Conservation (phyloP, 2,888 invertebrate genomes). For the Micropterix aruncella region DNA sequence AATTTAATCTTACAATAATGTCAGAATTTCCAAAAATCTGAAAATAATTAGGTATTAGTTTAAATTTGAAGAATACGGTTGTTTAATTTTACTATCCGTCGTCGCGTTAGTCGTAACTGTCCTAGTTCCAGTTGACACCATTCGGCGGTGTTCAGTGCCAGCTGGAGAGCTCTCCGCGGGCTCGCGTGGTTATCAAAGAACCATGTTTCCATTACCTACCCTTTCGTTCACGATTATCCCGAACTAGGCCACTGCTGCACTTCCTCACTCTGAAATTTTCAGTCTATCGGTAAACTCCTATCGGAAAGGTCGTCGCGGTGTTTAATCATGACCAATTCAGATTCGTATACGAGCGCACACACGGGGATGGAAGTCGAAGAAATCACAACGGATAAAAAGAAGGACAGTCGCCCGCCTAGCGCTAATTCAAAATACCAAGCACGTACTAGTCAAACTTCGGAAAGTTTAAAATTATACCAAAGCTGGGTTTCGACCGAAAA, state of each 20-base stretch:
- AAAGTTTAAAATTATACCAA: slow-evolving; percentile 32
- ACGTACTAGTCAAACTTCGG: slow-evolving; percentile 20
- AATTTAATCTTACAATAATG: too few species aligned
- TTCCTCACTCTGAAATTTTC: neutral
- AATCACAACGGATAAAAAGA: neutral
- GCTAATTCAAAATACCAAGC: neutral
- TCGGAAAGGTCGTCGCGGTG: neutral
- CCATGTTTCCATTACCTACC: neutral
- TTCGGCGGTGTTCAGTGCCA: neutral
- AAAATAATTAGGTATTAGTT: too few species aligned
- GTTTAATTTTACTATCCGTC: too few species aligned
- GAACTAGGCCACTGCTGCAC: neutral
- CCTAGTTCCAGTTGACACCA: too few species aligned
- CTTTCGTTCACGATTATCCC: neutral
- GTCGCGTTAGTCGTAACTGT: too few species aligned
- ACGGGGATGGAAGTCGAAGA: neutral
- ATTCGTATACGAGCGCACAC: neutral
- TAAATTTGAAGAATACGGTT: too few species aligned
- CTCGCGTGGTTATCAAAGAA: neutral
- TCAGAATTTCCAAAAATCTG: too few species aligned
- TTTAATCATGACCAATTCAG: neutral
- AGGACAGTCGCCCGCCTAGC: neutral
- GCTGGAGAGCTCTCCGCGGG: neutral
- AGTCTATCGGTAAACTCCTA: neutral
- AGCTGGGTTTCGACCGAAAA: slow-evolving; percentile 49